Conservation (phyloP, 2,113 vertebrate genomes). For the Coreoperca whiteheadi region DNA sequence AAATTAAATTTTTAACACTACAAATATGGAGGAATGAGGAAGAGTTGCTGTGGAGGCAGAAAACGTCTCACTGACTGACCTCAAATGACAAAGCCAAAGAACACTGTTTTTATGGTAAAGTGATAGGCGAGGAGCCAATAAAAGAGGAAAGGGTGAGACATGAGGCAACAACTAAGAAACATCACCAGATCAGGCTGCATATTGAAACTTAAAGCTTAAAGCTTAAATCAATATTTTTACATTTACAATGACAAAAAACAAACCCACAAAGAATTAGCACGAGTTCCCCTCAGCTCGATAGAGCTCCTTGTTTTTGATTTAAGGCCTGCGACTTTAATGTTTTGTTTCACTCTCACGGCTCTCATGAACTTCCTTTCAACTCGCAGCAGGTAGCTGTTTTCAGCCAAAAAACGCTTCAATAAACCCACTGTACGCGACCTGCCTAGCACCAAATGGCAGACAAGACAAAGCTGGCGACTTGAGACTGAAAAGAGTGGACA, state of each 20-base stretch:
- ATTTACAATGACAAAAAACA: too few relatives aligned
- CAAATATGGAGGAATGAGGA: conserved; percentile 23
- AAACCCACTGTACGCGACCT: too few relatives aligned
- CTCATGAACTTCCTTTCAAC: too few relatives aligned
- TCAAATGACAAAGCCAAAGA: background rate
- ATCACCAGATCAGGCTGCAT: background rate
- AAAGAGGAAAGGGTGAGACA: background rate
- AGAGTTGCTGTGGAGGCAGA: conserved; percentile 17
- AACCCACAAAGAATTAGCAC: too few relatives aligned
- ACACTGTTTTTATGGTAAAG: background rate
- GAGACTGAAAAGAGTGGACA: background rate
- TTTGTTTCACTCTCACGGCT: too few relatives aligned
- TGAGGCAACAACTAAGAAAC: background rate
- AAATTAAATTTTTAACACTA: conserved; percentile 26
- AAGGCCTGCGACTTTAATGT: too few relatives aligned
- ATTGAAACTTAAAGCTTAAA: background rate
- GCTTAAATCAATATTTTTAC: too few relatives aligned
- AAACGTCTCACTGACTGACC: background rate
- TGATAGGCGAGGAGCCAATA: background rate
- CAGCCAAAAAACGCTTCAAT: too few relatives aligned
- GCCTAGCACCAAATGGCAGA: background rate
- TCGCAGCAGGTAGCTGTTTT: background rate
- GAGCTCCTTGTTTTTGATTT: too few relatives aligned
- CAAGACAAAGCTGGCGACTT: background rate
- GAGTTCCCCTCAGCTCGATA: too few relatives aligned